Evolutionary conservation across 2,888 invertebrate genomes (phyloP).

Genomic region (Acanthosepion pharaonis): DNA sequence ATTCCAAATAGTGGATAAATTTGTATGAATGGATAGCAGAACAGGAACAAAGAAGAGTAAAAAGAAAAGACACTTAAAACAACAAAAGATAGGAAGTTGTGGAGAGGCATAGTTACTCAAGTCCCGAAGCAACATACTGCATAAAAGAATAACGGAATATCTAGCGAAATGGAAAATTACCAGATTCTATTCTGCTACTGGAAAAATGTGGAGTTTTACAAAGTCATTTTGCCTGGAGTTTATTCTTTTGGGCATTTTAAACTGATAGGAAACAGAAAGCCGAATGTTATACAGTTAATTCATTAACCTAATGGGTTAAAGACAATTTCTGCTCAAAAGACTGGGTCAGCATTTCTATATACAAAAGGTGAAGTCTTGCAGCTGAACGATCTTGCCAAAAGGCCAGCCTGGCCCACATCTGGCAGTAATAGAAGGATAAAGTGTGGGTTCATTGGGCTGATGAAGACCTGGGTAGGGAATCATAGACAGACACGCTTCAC

Average conservation of each 20-base stretch:
- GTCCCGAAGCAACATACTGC: no score
- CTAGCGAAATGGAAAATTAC: no score
- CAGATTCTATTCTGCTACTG: not conserved
- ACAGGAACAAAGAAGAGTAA: no score
- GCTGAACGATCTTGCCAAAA: not conserved
- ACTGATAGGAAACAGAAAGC: not conserved
- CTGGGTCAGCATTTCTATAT: not conserved
- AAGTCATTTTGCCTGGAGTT: not conserved
- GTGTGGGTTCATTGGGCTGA: not conserved
- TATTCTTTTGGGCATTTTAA: slow-evolving; percentile 18
- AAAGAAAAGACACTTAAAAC: no score
- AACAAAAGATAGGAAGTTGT: no score
- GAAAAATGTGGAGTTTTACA: not conserved
- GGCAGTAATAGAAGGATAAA: not conserved
- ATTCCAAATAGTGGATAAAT: no score
- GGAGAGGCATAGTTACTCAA: no score
- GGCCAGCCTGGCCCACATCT: not conserved
- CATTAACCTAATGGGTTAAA: not conserved
- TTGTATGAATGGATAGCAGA: no score
- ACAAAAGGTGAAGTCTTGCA: not conserved
- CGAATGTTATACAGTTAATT: not conserved
- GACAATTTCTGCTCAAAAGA: not conserved
- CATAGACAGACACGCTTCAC: not conserved
- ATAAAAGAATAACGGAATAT: no score
- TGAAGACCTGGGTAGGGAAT: not conserved